Percentiles rank a stretch among this genome's conserved stretches.
Evolutionary conservation across 92 coral and sea anemone species (phyloP).

Genomic region (Pocillopora grandis): DNA sequence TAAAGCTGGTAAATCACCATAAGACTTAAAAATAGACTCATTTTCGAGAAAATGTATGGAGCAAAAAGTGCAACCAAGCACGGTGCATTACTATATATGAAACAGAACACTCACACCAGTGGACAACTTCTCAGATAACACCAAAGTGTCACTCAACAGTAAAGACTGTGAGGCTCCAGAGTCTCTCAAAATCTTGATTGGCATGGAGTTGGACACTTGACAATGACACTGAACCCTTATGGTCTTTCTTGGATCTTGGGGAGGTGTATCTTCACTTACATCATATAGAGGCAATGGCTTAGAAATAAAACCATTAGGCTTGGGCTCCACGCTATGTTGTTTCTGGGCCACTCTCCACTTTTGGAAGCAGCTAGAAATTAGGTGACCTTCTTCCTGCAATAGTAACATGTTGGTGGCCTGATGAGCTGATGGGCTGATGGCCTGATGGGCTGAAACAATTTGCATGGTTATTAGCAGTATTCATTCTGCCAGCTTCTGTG

Average conservation of each 20-base stretch:
- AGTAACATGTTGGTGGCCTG: background rate
- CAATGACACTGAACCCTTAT: constrained; percentile 43
- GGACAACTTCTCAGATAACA: background rate
- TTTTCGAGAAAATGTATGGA: too few species aligned
- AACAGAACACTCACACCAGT: too few species aligned
- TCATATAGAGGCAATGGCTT: background rate
- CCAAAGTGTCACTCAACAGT: constrained; percentile 37
- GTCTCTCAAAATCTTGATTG: constrained; percentile 60
- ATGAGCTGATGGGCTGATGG: background rate
- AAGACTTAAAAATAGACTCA: too few species aligned
- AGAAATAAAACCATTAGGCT: constrained; percentile 17
- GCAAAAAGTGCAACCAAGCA: too few species aligned
- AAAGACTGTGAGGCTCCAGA: constrained; percentile 67
- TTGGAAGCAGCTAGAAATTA: constrained; percentile 21
- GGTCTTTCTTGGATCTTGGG: background rate
- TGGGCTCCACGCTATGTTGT: background rate
- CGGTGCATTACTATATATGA: too few species aligned
- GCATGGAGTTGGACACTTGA: constrained; percentile 27
- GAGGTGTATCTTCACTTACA: background rate
- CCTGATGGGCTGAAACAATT: background rate
- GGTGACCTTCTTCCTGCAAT: constrained; percentile 38
- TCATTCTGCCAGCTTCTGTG: background rate
- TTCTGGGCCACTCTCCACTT: constrained; percentile 7
- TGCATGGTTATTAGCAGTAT: background rate
- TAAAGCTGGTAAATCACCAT: too few species aligned